Base-by-base conservation (phyloP, 2,113 vertebrate species). In the Ictidomys tridecemlineatus region DNA sequence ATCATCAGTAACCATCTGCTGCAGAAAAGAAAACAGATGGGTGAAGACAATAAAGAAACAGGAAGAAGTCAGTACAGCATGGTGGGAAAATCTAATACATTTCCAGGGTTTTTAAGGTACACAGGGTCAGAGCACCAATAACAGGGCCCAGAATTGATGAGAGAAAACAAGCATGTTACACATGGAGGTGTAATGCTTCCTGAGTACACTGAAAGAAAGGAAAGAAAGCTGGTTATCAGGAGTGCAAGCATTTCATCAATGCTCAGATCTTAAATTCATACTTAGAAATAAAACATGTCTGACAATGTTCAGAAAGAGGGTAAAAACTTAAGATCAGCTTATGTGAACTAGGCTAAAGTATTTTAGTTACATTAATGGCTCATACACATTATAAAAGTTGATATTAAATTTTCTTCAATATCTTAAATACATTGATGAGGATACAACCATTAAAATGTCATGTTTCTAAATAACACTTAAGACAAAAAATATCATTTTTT, bases 391-490 rank as follows among this genome's bases (percentile, higher is more conserved):
- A 53, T n/a, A 20, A 77, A 80, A 88, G 14, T 16, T 37, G 48
- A 16, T 9, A 72, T 83, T 48, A 91, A n/a, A 72, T 58, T 80
- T 34, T 74, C 82, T 61, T 87, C 56, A 58, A 11, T n/a, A 74
- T 84, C 11, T 17, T 58, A 3, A n/a, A 34, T 58, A 84, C 1
- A 76, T 42, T 51, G 14, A 78, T n/a, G 22, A 72, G 5, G 30
- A 76, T n/a, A 34, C 13, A 73, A 48, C 4, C 2, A 58, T 34
- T 86, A 89, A 76, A 94, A 86, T 86, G 56, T 11, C 67, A 16
- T 4, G 48, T 48, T 94, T 95, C 89, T 39, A 94, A 82, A 69
- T 32, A 91, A 67, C 20, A 53, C 13, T 72, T 80, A 77, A 76
- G 84, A 88, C 37, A 48, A 37, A 13, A 45, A n/a, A 56, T 26